Conservation (phyloP, 2,888 invertebrate species). For the Caenorhabditis afra region DNA sequence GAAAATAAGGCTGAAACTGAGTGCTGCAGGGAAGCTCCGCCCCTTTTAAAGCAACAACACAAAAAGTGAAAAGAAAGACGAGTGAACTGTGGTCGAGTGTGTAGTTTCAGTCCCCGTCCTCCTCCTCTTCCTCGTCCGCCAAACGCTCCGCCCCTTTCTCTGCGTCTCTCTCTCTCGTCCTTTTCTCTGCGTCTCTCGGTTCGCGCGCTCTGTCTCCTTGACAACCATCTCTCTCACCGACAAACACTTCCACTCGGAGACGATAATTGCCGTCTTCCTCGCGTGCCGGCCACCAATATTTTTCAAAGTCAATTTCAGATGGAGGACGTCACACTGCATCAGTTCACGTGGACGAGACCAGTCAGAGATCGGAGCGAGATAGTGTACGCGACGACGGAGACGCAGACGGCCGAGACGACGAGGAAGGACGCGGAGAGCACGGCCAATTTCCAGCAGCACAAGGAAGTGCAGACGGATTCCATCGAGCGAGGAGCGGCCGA, state of each 20-base stretch:
- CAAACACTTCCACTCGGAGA: too few relatives aligned
- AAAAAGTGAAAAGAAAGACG: too few relatives aligned
- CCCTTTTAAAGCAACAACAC: too few relatives aligned
- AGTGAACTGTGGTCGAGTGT: too few relatives aligned
- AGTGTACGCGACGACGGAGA: constrained; percentile 14
- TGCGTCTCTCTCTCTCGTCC: neutral
- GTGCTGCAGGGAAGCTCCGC: too few relatives aligned
- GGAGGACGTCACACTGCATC: constrained; percentile 46
- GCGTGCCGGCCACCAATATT: neutral
- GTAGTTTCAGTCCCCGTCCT: too few relatives aligned
- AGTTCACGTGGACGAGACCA: constrained; percentile 40
- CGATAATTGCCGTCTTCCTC: too few relatives aligned
- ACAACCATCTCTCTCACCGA: constrained; percentile 10
- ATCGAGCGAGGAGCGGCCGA: constrained; percentile 4
- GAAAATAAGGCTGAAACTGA: too few relatives aligned
- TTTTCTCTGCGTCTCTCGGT: neutral
- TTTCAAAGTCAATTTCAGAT: constrained; percentile 6
- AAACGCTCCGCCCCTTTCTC: neutral
- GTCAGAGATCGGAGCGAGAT: neutral
- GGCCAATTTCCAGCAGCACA: constrained; percentile 24
- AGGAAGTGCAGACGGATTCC: constrained; percentile 50
- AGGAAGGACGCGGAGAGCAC: constrained; percentile 24
- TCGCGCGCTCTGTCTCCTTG: constrained; percentile 7
- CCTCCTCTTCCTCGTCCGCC: neutral
- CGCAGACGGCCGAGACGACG: constrained; percentile 37